Evolutionary conservation across 2,888 invertebrate species (phyloP).

Genomic region (Cheilosia variabilis): DNA sequence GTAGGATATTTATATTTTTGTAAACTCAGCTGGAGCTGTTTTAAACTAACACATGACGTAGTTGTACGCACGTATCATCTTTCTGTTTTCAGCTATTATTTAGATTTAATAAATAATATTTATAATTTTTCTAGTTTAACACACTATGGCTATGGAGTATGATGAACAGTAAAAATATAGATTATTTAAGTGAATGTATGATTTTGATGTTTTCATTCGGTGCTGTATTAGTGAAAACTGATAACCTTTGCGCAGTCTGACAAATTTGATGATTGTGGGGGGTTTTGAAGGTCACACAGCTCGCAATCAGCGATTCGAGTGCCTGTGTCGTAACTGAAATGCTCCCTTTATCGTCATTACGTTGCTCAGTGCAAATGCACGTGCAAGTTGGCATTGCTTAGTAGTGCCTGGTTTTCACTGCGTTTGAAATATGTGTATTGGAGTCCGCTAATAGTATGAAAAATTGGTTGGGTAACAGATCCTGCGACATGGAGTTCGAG

Average conservation of each 20-base stretch:
- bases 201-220: not conserved
- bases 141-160: slow-evolving; percentile 40
- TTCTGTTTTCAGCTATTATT: slow-evolving; percentile 15
- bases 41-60: slow-evolving; percentile 41
- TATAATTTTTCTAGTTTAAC: slow-evolving; percentile 47
- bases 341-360: too few relatives aligned
- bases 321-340: too few relatives aligned
- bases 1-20: slow-evolving; percentile 70
- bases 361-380: too few relatives aligned
- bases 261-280: not conserved
- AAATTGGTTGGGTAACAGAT: too few relatives aligned
- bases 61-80: slow-evolving; percentile 37
- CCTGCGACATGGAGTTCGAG: too few relatives aligned
- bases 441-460: too few relatives aligned
- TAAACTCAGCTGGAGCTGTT: slow-evolving; percentile 52
- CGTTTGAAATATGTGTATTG: too few relatives aligned
- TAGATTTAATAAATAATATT: slow-evolving; percentile 58
- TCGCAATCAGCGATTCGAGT: too few relatives aligned
- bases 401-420: too few relatives aligned
- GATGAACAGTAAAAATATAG: slow-evolving; percentile 37
- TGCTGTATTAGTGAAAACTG: not conserved
- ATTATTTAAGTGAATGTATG: slow-evolving; percentile 39
- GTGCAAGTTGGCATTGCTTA: too few relatives aligned
- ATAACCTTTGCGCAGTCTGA: slow-evolving; percentile 1
- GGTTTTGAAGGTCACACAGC: too few relatives aligned